Percentiles rank a stretch among this genome's conserved stretches.
Conservation (phyloP, 2,888 invertebrate genomes). For the Deroplatys truncata region DNA sequence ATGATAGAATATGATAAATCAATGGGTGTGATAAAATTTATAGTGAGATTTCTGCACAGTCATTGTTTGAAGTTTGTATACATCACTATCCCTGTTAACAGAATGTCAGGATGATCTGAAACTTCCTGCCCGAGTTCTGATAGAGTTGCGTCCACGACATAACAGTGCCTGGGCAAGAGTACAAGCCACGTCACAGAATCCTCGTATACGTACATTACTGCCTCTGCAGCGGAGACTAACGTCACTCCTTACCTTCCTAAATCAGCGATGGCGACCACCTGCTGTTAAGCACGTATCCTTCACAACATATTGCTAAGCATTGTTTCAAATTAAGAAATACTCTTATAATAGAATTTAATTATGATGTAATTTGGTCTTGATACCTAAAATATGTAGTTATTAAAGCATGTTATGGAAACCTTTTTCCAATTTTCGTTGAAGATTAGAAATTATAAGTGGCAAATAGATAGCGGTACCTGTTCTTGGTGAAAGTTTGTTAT, state of each 20-base stretch:
- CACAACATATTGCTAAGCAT: conserved; percentile 23
- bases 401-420: too few species aligned
- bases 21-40: too few species aligned
- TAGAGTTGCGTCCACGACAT: conserved; percentile 72
- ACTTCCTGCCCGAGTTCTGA: conserved; percentile 70
- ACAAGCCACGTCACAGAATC: conserved; percentile 85
- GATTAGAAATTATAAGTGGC: too few species aligned
- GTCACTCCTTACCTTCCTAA: conserved; percentile 66
- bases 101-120: conserved; percentile 59
- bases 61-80: too few species aligned
- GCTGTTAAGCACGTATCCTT: conserved; percentile 59
- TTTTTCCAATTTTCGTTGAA: too few species aligned
- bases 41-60: too few species aligned
- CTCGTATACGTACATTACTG: conserved; percentile 68
- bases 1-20: too few species aligned
- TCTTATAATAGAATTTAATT: neutral
- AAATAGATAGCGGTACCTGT: too few species aligned
- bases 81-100: neutral
- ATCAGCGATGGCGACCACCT: conserved; percentile 69
- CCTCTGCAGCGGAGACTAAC: conserved; percentile 71
- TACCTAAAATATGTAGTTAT: too few species aligned
- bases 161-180: conserved; percentile 80
- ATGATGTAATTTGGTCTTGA: too few species aligned
- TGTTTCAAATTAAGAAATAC: neutral
- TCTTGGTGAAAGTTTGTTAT: too few species aligned